These are phyloP conservation scores for Pammene fasciana DNA, from an alignment of 2,888 invertebrate genomes.

Conservation along the genomic window DNA sequence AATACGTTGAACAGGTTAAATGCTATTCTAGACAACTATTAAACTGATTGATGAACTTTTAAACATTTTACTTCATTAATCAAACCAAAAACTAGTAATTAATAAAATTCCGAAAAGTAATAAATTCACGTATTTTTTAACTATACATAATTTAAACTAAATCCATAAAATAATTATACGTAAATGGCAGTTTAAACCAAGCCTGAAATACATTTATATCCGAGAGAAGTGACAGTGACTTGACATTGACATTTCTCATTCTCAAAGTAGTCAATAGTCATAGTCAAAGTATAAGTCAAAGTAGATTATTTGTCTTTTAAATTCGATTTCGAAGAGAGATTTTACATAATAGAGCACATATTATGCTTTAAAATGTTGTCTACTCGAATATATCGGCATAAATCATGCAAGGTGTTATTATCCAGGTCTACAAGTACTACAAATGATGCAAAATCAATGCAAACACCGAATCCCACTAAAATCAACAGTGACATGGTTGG, in stretches of 20 bases:
- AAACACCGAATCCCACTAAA: constrained; percentile 69
- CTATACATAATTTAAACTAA: too few species aligned
- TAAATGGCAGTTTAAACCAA: not conserved
- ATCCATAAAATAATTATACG: not conserved
- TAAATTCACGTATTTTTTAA: too few species aligned
- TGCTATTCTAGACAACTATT: constrained; percentile 8
- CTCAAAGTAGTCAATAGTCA: too few species aligned
- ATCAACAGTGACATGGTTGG: constrained; percentile 86
- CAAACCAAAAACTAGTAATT: too few species aligned
- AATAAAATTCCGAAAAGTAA: too few species aligned
- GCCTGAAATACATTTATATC: not conserved
- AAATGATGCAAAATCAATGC: constrained; percentile 62
- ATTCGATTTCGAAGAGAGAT: constrained; percentile 1
- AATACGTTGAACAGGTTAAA: not conserved
- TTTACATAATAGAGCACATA: constrained; percentile 27
- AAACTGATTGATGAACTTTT: not conserved
- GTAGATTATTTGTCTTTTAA: not conserved
- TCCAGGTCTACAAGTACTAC: constrained; percentile 57
- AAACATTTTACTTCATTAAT: too few species aligned
- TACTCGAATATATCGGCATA: constrained; percentile 45
- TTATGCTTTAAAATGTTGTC: constrained; percentile 40
- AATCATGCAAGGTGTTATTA: constrained; percentile 18
- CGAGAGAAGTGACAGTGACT: not conserved
- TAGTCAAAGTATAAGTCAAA: not conserved
- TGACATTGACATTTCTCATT: constrained; percentile 12